A percentile compares a stretch with the other conserved stretches of the same genome.
Conservation (phyloP, 2,888 invertebrate species). For the Notodonta dromedarius region DNA sequence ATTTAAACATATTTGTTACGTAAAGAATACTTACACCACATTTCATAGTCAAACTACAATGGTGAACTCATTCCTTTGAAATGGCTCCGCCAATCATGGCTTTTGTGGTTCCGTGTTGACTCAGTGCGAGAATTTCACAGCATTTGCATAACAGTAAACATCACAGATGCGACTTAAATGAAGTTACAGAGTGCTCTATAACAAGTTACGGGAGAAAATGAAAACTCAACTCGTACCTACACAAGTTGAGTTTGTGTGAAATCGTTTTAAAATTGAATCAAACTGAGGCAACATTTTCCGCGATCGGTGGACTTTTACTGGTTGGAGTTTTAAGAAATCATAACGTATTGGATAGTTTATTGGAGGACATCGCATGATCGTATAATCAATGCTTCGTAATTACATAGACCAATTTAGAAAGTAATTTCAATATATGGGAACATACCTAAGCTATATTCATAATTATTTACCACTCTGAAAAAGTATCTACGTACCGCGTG, state of each 20-base stretch:
- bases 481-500: too few relatives aligned
- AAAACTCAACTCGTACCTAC: neutral
- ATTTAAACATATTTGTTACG: too few relatives aligned
- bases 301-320: neutral
- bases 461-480: too few relatives aligned
- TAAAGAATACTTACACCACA: constrained; percentile 9
- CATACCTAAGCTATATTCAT: too few relatives aligned
- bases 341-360: neutral
- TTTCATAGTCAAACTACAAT: constrained; percentile 13
- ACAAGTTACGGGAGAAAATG: neutral
- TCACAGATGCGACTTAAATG: neutral
- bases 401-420: too few relatives aligned
- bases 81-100: constrained; percentile 27
- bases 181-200: constrained; percentile 1
- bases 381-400: too few relatives aligned
- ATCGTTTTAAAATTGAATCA: constrained; percentile 1
- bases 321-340: too few relatives aligned
- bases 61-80: constrained; percentile 27
- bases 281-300: neutral
- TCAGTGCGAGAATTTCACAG: constrained; percentile 18
- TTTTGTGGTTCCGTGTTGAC: constrained; percentile 16
- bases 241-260: neutral
- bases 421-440: too few relatives aligned
- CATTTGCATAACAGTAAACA: constrained; percentile 2
- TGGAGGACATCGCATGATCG: neutral